A percentile compares a stretch with the other conserved stretches of the same genome.
Evolutionary conservation across 2,888 invertebrate species (phyloP).

Genomic region (Stenodera caucasica): DNA sequence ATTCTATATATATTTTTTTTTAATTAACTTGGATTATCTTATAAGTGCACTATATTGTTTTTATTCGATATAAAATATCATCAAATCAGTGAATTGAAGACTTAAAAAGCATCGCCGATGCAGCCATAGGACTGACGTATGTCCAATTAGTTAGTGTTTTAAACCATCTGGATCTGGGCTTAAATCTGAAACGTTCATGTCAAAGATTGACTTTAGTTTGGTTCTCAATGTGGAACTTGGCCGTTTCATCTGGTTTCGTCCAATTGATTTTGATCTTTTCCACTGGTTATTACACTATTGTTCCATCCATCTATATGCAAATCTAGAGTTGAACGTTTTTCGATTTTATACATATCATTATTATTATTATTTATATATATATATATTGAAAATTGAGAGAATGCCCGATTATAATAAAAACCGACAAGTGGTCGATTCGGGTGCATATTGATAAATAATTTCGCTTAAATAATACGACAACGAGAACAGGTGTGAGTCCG

Average conservation of each 20-base stretch:
- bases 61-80: constrained; percentile 43
- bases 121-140: constrained; percentile 52
- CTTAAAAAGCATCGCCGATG: constrained; percentile 46
- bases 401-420: too few relatives aligned
- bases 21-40: constrained; percentile 7
- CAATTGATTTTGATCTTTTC: constrained; percentile 52
- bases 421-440: neutral
- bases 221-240: constrained; percentile 13
- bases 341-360: too few relatives aligned
- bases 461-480: neutral
- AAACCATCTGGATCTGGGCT: constrained; percentile 51
- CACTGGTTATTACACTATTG: constrained; percentile 48
- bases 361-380: too few relatives aligned
- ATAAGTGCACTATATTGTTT: constrained; percentile 36
- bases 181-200: constrained; percentile 46
- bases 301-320: constrained; percentile 50
- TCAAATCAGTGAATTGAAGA: constrained; percentile 50
- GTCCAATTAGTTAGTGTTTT: constrained; percentile 56
- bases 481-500: constrained; percentile 32
- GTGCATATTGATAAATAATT: neutral
- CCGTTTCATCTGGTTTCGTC: constrained; percentile 41
- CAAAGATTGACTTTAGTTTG: constrained; percentile 24
- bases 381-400: too few relatives aligned
- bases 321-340: constrained; percentile 20
- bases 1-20: neutral